Conservation (phyloP, 2,888 invertebrate genomes). For the Chloroclystis v-ata region DNA sequence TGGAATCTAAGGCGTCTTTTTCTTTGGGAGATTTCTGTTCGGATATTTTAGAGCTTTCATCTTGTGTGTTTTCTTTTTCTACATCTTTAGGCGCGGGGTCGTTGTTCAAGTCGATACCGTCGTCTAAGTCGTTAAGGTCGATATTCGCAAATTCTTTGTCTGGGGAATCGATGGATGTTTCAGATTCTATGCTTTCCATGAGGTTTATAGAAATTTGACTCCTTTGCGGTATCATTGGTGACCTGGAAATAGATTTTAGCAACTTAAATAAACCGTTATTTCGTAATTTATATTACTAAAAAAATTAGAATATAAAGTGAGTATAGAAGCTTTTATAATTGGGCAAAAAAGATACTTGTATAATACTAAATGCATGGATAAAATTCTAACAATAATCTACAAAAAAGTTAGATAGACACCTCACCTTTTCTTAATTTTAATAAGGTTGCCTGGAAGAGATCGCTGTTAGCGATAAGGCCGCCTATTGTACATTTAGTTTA, state of each 20-base stretch:
- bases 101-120: slow-evolving; percentile 48
- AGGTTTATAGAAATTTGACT: slow-evolving; percentile 74
- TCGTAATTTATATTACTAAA: too few relatives aligned
- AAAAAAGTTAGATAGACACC: too few relatives aligned
- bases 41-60: slow-evolving; percentile 14
- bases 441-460: too few relatives aligned
- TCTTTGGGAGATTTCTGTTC: slow-evolving; percentile 19
- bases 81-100: slow-evolving; percentile 36
- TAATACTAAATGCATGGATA: too few relatives aligned
- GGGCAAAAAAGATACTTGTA: too few relatives aligned
- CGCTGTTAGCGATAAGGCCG: too few relatives aligned
- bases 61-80: slow-evolving; percentile 33
- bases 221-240: slow-evolving; percentile 71
- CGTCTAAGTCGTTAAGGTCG: slow-evolving; percentile 65
- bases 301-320: too few relatives aligned
- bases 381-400: too few relatives aligned
- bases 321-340: too few relatives aligned
- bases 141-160: slow-evolving; percentile 68
- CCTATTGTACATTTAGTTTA: too few relatives aligned
- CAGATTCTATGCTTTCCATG: slow-evolving; percentile 75
- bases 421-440: too few relatives aligned
- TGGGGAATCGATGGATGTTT: slow-evolving; percentile 72
- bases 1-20: slow-evolving; percentile 53
- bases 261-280: too few relatives aligned
- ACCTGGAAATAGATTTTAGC: slow-evolving; percentile 49